These are phyloP conservation scores for Lottia gigantea DNA, from an alignment of 2,888 invertebrate species.

Conservation along the genomic window DNA sequence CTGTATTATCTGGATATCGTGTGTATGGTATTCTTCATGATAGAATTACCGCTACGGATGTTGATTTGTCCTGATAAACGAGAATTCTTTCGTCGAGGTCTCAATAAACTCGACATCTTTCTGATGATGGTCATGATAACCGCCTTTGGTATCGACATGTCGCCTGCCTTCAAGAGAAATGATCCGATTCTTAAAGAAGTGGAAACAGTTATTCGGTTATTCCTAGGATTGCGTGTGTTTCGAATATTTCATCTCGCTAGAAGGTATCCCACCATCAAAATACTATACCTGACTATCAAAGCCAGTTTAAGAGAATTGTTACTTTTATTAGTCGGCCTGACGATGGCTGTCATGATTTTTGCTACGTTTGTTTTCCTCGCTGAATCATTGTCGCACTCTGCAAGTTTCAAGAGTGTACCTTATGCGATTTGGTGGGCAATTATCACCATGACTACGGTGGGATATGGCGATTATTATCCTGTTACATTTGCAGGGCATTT, in stretches of 20 bases:
- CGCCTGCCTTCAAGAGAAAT: constrained; percentile 19
- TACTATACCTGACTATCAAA: constrained; percentile 43
- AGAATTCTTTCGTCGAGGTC: constrained; percentile 31
- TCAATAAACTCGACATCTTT: constrained; percentile 41
- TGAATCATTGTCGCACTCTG: constrained; percentile 37
- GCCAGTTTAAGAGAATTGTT: constrained; percentile 39
- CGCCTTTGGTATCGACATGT: constrained; percentile 22
- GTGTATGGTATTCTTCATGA: constrained; percentile 40
- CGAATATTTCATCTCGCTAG: constrained; percentile 46
- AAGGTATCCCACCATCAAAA: constrained; percentile 44
- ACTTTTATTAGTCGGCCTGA: constrained; percentile 43
- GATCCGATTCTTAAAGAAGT: constrained; percentile 27
- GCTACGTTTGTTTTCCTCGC: constrained; percentile 46
- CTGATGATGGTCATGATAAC: constrained; percentile 40
- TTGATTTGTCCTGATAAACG: constrained; percentile 36
- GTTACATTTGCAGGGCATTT: constrained; percentile 42
- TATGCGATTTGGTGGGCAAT: constrained; percentile 50
- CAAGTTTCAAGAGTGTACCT: constrained; percentile 36
- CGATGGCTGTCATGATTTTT: constrained; percentile 45
- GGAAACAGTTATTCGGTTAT: constrained; percentile 36
- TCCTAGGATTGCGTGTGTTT: constrained; percentile 41
- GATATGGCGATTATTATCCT: constrained; percentile 53
- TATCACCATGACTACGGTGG: constrained; percentile 53
- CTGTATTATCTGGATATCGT: constrained; percentile 32
- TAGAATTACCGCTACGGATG: constrained; percentile 43